Base-by-base conservation (phyloP, 2,113 vertebrate genomes). In the Stigmatopora argus region DNA sequence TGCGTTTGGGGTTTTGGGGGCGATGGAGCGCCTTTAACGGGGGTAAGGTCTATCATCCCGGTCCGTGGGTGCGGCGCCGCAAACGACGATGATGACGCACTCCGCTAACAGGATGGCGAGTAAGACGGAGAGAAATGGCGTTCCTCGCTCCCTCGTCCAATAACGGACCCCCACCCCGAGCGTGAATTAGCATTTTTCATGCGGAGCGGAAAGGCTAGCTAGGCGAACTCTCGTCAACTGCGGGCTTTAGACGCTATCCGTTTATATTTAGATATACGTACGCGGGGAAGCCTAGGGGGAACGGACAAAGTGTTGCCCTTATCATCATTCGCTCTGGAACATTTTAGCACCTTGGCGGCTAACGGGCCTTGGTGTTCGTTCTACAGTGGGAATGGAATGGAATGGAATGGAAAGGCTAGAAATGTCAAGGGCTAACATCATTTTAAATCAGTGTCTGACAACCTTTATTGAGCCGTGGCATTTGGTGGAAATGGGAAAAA, bases 181-280 rank as follows among this genome's bases (percentile, higher is more conserved):
- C 87, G 68, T 71, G 83, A 87, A 90, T 90, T 87, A 90, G 88
- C 86, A 86, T 90, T 90, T 90, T 78, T 84, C 85, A 85, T 89
- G 87, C 77, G 74, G 79, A 83, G 79, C 72, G 80, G 78, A 87
- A 81, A 83, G 76, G 83, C 76, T 67, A 77, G 75, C 83, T 85
- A 87, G 85, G 83, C 86, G 72, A 85, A 82, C 81, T 80, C 75
- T 31, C 3, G 26, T 31, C 26, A 31, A 31, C 26, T 81, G 71
- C 79, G 45, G 80, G 79, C 67, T 80, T 74, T 70, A 70, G 6
- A 69, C 71, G 51, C 72, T 79, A 80, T 31, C 79, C 84, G 77
- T 86, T 85, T 82, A 81, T 85, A 85, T 87, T 89, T 80, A 87
- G 73, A 67, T 57, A 70, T 73, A 66, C 72, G 73, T 78, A 53